Evolutionary conservation across 2,797 vertebrate species (phyloP), one percentile per base, ranked within the genome.

Genomic region (Cygnus olor): DNA sequence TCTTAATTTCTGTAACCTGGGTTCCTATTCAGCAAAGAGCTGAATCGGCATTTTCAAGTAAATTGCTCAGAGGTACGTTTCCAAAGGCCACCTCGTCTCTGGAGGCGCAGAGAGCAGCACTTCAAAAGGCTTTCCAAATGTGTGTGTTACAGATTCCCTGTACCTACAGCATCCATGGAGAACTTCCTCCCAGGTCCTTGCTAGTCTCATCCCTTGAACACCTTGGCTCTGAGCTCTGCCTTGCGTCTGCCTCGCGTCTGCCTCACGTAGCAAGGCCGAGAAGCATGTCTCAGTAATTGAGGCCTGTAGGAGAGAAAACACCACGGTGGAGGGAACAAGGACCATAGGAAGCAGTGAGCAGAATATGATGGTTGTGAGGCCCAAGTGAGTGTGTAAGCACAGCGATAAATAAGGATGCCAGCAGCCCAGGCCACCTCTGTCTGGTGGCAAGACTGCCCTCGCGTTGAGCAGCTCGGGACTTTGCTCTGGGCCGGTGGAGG

Each of bases 121-220:
- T 87, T 89, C 65, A 64, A 78, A 84, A 79, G 40, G 27, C 21
- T 81, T 89, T 80, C 45, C 13, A 32, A 86, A 70, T 36, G 7
- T 61, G 7, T 61, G 56, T 85, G 42, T 91, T 80, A n/a, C 21
- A 89, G 64, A 17, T 92, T 45, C n/a, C 30, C 30, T 64, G 49
- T 47, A 64, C n/a, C 28, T 71, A 9, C 27, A 45, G 58, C 17
- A 45, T 51, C 49, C 1, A 0, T 24, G 56, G 53, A 85, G 80
- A 45, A 42, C 78, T 89, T 92, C 53, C 17, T 91, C 9, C 27
- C 44, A 22, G 44, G 71, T 84, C 54, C 15, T 85, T 78, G 49
- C 30, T 70, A 14, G 30, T 81, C 14, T 14, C 1, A 49, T 80
- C 56, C 27, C 25, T 64, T 54, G 27, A 68, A 45, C 18, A 15